Conservation (phyloP, 1,140 invertebrate species). For the Ectropis grisescens region DNA sequence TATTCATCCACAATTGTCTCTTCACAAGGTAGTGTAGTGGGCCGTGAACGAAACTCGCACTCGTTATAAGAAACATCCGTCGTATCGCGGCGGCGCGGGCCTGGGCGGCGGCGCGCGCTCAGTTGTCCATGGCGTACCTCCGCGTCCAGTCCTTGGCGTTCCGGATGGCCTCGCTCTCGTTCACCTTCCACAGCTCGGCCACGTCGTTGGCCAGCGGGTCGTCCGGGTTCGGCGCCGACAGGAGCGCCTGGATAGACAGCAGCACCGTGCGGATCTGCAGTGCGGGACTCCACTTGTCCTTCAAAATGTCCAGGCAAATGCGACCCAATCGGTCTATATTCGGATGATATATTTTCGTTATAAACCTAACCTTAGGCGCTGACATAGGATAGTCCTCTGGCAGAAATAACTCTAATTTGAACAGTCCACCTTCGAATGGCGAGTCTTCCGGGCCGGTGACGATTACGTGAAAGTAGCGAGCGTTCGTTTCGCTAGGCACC, state of each 20-base stretch:
- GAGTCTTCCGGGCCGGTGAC: slow-evolving; percentile 88
- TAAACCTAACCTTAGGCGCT: slow-evolving; percentile 87
- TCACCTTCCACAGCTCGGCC: slow-evolving; percentile 97
- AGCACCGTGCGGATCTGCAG: slow-evolving; percentile 97
- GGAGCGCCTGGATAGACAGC: slow-evolving; percentile 95
- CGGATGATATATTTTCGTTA: slow-evolving; percentile 89
- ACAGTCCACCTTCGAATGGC: slow-evolving; percentile 84
- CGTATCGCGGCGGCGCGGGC: slow-evolving; percentile 44
- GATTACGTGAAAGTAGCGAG: slow-evolving; percentile 97
- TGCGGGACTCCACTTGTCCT: slow-evolving; percentile 97
- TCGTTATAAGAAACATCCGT: slow-evolving; percentile 63
- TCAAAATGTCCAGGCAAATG: slow-evolving; percentile 85
- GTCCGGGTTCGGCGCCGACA: slow-evolving; percentile 98
- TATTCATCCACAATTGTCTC: slow-evolving; percentile 64
- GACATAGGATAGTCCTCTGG: slow-evolving; percentile 89
- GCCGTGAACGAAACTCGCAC: slow-evolving; percentile 67
- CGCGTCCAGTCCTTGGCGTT: slow-evolving; percentile 97
- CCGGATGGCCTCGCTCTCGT: slow-evolving; percentile 96
- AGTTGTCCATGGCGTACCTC: slow-evolving; percentile 94
- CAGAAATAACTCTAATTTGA: slow-evolving; percentile 85
- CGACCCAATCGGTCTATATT: slow-evolving; percentile 86
- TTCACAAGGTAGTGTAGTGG: slow-evolving; percentile 65
- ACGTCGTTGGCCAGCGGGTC: slow-evolving; percentile 98
- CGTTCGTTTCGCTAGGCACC: slow-evolving; percentile 95
- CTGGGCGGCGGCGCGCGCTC: slow-evolving; percentile 50